A percentile compares a stretch with the other conserved stretches of the same genome.
Conservation (phyloP, 2,888 invertebrate genomes). For the Hoplodrina ambigua region DNA sequence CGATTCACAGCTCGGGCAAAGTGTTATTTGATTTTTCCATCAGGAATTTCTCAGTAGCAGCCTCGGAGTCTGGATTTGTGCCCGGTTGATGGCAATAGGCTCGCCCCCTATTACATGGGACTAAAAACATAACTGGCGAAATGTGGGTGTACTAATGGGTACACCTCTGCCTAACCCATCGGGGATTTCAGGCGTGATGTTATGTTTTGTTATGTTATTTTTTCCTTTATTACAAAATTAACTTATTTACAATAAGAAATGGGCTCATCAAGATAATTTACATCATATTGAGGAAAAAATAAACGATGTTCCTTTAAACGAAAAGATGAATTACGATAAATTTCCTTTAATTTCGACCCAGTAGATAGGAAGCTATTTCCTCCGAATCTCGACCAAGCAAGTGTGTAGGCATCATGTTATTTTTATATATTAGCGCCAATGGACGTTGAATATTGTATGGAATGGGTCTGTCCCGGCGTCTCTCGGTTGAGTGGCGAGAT, state of each 20-base stretch:
- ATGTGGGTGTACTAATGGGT: no score
- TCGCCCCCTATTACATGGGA: no score
- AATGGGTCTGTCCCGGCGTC: conserved; percentile 22
- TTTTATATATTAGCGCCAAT: conserved; percentile 52
- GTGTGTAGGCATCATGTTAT: conserved; percentile 39
- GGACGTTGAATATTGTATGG: conserved; percentile 51
- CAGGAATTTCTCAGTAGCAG: no score
- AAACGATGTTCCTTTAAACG: neutral
- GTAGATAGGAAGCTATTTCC: conserved; percentile 25
- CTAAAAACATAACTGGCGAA: no score
- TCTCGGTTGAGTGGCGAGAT: conserved; percentile 36
- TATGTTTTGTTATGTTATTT: no score
- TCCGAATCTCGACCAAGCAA: conserved; percentile 16
- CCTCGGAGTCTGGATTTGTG: no score
- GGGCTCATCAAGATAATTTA: neutral
- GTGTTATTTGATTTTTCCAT: no score
- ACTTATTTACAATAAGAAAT: neutral
- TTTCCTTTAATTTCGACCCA: conserved; percentile 14
- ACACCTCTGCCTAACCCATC: no score
- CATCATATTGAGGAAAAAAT: neutral
- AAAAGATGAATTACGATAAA: conserved; percentile 16
- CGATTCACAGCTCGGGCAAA: no score
- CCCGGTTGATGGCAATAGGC: no score
- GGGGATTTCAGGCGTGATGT: no score
- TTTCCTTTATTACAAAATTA: neutral